These are phyloP conservation scores for Dicentrarchus labrax DNA, from an alignment of 2,113 vertebrate species.

Conservation along the genomic window DNA sequence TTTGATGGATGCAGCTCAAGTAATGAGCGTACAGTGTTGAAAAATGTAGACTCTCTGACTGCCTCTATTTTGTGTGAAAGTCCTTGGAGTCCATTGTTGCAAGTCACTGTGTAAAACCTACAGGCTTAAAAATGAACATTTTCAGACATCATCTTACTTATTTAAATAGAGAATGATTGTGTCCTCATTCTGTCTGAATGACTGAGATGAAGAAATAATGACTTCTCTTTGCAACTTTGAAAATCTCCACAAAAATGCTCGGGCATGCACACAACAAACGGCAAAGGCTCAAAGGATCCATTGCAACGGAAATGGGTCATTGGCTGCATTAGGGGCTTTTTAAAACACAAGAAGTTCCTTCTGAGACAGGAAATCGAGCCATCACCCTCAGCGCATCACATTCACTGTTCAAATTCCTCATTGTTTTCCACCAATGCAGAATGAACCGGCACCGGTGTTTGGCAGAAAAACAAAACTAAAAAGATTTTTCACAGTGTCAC, in stretches of 20 bases:
- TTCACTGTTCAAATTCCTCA: slow-evolving; percentile 40
- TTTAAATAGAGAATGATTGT: slow-evolving; percentile 63
- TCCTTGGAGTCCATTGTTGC: slow-evolving; percentile 18
- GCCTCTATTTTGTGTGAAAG: slow-evolving; percentile 26
- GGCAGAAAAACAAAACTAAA: slow-evolving; percentile 51
- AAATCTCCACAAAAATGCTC: slow-evolving; percentile 48
- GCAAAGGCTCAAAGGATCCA: slow-evolving; percentile 55
- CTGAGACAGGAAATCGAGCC: slow-evolving; percentile 61
- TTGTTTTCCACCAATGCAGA: slow-evolving; percentile 58
- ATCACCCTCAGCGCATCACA: slow-evolving; percentile 36
- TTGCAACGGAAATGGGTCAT: slow-evolving; percentile 70
- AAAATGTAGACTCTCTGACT: slow-evolving; percentile 7
- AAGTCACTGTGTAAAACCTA: slow-evolving; percentile 10
- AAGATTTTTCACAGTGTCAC: slow-evolving; percentile 41
- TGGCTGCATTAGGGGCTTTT: slow-evolving; percentile 66
- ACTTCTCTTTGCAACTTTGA: slow-evolving; percentile 60
- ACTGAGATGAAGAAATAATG: slow-evolving; percentile 75
- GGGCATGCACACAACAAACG: slow-evolving; percentile 51
- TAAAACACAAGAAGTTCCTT: slow-evolving; percentile 52
- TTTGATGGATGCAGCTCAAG: slow-evolving; percentile 20
- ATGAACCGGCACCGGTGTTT: slow-evolving; percentile 29
- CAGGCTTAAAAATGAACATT: slow-evolving; percentile 38
- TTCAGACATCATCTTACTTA: slow-evolving; percentile 51
- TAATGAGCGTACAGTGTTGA: slow-evolving; percentile 28
- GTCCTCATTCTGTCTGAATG: slow-evolving; percentile 76